Evolutionary conservation across 2,888 invertebrate species (phyloP).

Genomic region (Callyntrura sp.): DNA sequence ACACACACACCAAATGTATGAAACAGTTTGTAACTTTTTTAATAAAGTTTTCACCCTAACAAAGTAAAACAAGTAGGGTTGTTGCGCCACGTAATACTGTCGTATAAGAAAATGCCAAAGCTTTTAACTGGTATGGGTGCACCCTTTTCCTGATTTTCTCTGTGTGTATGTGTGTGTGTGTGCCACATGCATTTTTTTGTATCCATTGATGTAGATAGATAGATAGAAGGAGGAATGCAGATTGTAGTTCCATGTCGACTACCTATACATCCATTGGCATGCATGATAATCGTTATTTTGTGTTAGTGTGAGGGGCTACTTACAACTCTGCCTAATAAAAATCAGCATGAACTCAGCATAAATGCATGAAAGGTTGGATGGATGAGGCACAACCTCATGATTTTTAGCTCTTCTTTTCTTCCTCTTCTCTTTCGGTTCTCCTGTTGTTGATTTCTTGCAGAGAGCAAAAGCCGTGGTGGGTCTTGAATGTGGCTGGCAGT

Average conservation of each 20-base stretch:
- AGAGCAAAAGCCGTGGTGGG: conserved; percentile 47
- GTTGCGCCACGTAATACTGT: neutral
- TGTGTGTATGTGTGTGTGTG: neutral
- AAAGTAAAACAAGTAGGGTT: conserved; percentile 3
- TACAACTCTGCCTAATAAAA: conserved; percentile 61
- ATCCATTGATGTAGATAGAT: neutral
- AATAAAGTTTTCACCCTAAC: conserved; percentile 16
- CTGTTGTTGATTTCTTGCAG: neutral
- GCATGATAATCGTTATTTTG: conserved; percentile 38
- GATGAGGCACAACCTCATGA: conserved; percentile 46
- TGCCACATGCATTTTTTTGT: neutral
- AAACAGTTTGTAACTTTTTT: conserved; percentile 9
- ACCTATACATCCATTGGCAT: conserved; percentile 1
- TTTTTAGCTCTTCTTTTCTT: conserved; percentile 24
- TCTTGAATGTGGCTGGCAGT: conserved; percentile 53
- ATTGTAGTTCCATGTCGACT: neutral
- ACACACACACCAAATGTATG: neutral
- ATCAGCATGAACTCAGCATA: conserved; percentile 49
- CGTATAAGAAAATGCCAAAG: neutral
- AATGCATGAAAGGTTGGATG: conserved; percentile 33
- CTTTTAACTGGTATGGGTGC: neutral
- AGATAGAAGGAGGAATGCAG: neutral
- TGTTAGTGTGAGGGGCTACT: conserved; percentile 65
- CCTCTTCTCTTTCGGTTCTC: neutral
- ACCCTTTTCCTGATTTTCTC: neutral